These are phyloP conservation scores for Idaea biselata DNA, from an alignment of 2,888 invertebrate species.

Conservation along the genomic window DNA sequence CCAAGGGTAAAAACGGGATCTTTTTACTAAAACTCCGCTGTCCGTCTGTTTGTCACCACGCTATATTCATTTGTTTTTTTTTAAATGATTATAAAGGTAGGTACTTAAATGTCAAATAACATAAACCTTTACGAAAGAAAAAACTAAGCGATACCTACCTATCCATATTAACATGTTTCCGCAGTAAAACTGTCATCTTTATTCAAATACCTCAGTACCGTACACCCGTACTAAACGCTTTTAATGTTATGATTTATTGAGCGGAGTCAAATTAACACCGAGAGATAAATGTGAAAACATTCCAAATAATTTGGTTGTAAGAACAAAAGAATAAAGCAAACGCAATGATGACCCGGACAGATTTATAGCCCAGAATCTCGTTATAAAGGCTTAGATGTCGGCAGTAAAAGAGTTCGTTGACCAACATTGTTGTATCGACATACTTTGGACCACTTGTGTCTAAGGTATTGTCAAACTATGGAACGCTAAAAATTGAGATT, in stretches of 20 bases:
- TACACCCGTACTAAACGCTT: neutral
- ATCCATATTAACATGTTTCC: no score
- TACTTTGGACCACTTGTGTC: neutral
- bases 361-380: slow-evolving; percentile 19
- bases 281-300: neutral
- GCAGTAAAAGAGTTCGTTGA: slow-evolving; percentile 11
- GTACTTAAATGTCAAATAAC: no score
- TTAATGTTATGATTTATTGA: neutral
- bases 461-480: no score
- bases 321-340: slow-evolving; percentile 9
- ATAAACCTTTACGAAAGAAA: no score
- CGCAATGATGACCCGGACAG: slow-evolving; percentile 23
- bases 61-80: no score
- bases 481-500: no score
- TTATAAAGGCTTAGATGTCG: slow-evolving; percentile 18
- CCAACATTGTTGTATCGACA: slow-evolving; percentile 3
- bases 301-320: neutral
- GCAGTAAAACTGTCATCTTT: neutral
- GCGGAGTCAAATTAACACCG: neutral
- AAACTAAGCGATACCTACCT: no score
- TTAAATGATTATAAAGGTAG: no score
- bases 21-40: no score
- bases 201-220: neutral
- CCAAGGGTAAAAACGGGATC: no score
- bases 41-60: no score